These are phyloP conservation scores for Nesidiocoris tenuis DNA, from an alignment of 2,888 invertebrate species.

Conservation along the genomic window DNA sequence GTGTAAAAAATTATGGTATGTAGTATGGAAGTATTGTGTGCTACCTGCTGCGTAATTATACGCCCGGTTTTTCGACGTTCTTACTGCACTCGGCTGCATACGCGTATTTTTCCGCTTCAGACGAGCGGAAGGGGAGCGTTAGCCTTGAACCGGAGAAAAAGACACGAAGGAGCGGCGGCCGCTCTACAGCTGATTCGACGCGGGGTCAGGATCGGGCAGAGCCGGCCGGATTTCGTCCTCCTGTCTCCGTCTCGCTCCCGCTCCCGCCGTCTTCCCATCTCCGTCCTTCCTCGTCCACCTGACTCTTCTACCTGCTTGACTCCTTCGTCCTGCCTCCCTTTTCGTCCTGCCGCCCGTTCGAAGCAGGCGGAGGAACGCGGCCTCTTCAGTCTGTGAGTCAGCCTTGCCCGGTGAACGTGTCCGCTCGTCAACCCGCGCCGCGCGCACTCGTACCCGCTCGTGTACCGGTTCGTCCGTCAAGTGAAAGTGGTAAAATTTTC, in stretches of 20 bases:
- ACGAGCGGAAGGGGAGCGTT: too few relatives aligned
- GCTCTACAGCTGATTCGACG: slow-evolving; percentile 32
- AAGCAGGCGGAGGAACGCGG: slow-evolving; percentile 3
- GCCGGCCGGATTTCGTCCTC: background rate
- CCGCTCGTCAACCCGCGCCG: background rate
- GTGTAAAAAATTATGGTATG: too few relatives aligned
- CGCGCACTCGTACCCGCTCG: background rate
- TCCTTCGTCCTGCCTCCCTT: background rate
- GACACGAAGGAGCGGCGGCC: slow-evolving; percentile 17
- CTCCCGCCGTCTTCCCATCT: background rate
- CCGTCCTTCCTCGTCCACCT: slow-evolving; percentile 33
- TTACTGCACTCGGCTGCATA: too few relatives aligned
- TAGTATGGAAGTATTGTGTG: too few relatives aligned
- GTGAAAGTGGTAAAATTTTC: background rate
- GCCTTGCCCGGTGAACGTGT: slow-evolving; percentile 15
- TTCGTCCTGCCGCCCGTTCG: background rate
- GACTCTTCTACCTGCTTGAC: slow-evolving; percentile 34
- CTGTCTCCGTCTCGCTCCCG: background rate
- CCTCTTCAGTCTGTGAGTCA: slow-evolving; percentile 39
- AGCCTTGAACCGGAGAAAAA: slow-evolving; percentile 24
- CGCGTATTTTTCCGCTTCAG: too few relatives aligned
- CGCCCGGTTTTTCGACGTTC: too few relatives aligned
- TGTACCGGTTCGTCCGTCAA: background rate
- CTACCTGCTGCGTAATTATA: too few relatives aligned
- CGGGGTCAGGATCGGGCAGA: slow-evolving; percentile 40